Conservation (phyloP, 2,113 vertebrate genomes). For the Vidua chalybeata region DNA sequence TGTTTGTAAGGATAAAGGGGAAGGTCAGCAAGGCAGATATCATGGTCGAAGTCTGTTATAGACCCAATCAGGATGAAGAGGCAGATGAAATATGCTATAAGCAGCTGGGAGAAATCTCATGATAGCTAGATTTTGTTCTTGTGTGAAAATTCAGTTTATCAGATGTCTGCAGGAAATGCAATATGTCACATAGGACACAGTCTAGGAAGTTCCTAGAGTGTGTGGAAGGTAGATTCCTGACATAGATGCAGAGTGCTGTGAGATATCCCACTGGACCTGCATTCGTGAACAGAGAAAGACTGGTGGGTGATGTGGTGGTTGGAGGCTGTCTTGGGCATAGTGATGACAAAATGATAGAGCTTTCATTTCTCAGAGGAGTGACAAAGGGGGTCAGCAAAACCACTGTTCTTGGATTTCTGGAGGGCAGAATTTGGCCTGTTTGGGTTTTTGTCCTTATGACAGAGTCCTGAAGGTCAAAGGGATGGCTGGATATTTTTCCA, state of each 20-base stretch:
- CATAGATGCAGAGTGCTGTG: neutral
- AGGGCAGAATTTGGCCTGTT: neutral
- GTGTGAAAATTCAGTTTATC: neutral
- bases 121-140: neutral
- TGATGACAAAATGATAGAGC: neutral
- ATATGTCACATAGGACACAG: neutral
- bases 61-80: neutral
- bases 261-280: neutral
- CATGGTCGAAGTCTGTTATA: neutral
- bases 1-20: neutral
- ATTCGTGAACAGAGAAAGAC: neutral
- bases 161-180: neutral
- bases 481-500: neutral
- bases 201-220: neutral
- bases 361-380: neutral
- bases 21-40: neutral
- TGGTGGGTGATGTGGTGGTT: neutral
- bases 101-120: neutral
- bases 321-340: neutral
- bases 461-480: neutral
- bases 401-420: neutral
- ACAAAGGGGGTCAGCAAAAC: neutral
- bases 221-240: neutral
- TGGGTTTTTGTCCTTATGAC: neutral
- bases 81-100: neutral